Percentiles rank a stretch among this genome's conserved stretches.
These are phyloP conservation scores for Coilia nasus DNA, from an alignment of 2,797 vertebrate genomes.

Conservation along the genomic window DNA sequence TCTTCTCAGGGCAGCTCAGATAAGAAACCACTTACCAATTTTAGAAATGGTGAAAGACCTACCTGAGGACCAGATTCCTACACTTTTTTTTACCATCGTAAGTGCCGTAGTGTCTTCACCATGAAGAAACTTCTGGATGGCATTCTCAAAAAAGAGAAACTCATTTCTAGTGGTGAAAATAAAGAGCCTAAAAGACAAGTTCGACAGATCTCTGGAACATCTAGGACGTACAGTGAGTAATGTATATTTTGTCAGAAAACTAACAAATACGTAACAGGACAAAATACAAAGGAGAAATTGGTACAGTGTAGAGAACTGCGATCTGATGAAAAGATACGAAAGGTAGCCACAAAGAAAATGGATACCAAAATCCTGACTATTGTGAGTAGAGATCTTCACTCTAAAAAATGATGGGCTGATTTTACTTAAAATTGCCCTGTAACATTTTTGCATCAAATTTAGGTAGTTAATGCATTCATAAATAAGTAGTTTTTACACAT, in stretches of 20 bases:
- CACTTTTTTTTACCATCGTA: neutral
- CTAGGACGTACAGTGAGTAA: neutral
- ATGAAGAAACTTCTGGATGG: slow-evolving; percentile 2
- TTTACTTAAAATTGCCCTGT: no score
- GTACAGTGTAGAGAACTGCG: slow-evolving; percentile 13
- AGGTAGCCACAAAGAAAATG: slow-evolving; percentile 17
- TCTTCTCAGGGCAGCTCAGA: slow-evolving; percentile 12
- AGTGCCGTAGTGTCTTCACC: neutral
- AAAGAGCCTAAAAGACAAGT: neutral
- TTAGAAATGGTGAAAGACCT: neutral
- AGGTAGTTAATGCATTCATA: no score
- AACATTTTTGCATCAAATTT: no score
- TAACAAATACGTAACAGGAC: slow-evolving; percentile 17
- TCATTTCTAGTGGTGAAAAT: neutral
- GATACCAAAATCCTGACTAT: slow-evolving; percentile 23
- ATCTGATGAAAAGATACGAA: slow-evolving; percentile 11
- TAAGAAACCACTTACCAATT: neutral
- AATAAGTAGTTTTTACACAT: no score
- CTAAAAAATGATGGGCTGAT: no score
- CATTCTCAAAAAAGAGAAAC: neutral
- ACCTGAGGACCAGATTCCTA: neutral
- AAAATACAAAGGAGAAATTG: neutral
- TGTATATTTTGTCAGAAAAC: slow-evolving; percentile 29
- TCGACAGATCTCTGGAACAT: neutral
- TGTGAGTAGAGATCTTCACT: slow-evolving; percentile 1